These are phyloP conservation scores for Lytechinus variegatus DNA, from an alignment of 35 echinoderm and acorn worm species.

Conservation along the genomic window DNA sequence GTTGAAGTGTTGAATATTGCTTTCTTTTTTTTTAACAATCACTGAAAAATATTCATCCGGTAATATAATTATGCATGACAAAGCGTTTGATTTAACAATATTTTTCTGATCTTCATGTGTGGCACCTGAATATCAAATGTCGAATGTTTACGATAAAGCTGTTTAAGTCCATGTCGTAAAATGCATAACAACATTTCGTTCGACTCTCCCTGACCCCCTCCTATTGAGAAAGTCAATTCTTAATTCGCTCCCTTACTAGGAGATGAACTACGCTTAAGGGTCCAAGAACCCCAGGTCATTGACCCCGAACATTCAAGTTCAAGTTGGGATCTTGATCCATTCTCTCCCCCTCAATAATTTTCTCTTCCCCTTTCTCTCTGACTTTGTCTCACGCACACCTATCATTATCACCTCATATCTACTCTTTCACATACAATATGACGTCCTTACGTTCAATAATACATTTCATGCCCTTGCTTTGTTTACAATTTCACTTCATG, in stretches of 20 bases:
- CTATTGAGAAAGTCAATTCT: background rate
- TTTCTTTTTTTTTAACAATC: background rate
- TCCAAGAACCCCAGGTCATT: background rate
- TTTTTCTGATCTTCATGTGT: background rate
- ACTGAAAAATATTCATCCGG: background rate
- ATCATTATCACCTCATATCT: too few species aligned
- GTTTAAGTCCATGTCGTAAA: background rate
- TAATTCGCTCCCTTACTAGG: background rate
- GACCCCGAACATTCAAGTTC: background rate
- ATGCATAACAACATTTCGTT: background rate
- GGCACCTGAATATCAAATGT: background rate
- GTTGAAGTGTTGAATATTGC: background rate
- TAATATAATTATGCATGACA: background rate
- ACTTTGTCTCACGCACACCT: background rate
- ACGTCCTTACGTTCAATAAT: too few species aligned
- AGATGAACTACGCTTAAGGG: background rate
- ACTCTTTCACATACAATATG: too few species aligned
- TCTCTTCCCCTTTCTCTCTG: background rate
- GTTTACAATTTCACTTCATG: too few species aligned
- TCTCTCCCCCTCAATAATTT: background rate
- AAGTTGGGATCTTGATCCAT: background rate
- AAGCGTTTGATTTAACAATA: background rate
- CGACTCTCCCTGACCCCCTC: background rate
- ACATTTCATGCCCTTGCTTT: too few species aligned
- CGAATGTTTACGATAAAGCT: background rate